Conservation (phyloP, 1,140 invertebrate genomes). For the Lepidotrigona ventralis region DNA sequence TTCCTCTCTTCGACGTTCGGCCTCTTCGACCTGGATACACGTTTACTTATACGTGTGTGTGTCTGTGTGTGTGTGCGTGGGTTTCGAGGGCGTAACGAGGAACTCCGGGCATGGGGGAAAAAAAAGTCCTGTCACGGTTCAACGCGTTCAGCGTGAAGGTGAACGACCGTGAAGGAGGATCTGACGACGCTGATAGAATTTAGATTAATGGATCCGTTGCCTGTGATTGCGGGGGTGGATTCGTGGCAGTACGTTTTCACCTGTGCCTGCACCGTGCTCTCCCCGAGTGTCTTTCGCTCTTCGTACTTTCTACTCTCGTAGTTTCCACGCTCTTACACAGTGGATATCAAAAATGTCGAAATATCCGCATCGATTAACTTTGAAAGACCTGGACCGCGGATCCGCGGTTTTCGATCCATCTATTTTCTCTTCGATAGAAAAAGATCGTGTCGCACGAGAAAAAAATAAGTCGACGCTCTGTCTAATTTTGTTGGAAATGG, state of each 20-base stretch:
- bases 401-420: no score
- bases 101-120: slow-evolving; percentile 10
- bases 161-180: slow-evolving; percentile 18
- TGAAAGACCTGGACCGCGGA: neutral
- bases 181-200: slow-evolving; percentile 30
- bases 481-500: neutral
- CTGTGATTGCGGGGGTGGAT: neutral
- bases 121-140: slow-evolving; percentile 31
- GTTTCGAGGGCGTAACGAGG: slow-evolving; percentile 49
- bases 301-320: neutral
- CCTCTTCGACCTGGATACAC: slow-evolving; percentile 45
- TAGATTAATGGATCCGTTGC: slow-evolving; percentile 27
- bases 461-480: no score
- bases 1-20: slow-evolving; percentile 31
- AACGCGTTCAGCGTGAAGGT: slow-evolving; percentile 22
- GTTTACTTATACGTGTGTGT: neutral
- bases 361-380: neutral
- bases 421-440: no score
- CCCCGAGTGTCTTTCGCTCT: neutral
- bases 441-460: no score
- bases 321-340: neutral
- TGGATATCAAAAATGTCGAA: neutral
- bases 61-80: neutral
- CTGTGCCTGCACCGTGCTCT: neutral
- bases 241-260: neutral